Percentiles rank a stretch among this genome's conserved stretches.
Conservation (phyloP, 1,140 invertebrate species). For the Elysia chlorotica region DNA sequence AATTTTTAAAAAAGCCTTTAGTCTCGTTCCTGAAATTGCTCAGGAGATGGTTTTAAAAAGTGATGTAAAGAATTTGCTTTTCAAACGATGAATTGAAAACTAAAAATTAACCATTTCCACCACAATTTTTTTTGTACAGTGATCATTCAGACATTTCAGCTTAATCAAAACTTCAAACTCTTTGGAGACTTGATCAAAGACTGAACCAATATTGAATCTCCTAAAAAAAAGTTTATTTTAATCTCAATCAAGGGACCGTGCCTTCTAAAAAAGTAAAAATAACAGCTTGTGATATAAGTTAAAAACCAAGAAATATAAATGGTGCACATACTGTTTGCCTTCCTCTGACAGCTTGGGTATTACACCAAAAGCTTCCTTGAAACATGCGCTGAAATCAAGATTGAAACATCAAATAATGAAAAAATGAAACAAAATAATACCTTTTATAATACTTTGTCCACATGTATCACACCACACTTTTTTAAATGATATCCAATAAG, state of each 20-base stretch:
- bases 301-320: too few relatives aligned
- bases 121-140: not conserved
- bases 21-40: too few relatives aligned
- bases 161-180: too few relatives aligned
- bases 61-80: too few relatives aligned
- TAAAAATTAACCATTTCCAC: not conserved
- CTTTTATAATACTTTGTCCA: not conserved
- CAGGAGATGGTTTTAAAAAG: too few relatives aligned
- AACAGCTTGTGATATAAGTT: not conserved
- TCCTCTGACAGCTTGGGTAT: conserved; percentile 44
- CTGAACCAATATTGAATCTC: not conserved
- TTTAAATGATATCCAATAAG: not conserved
- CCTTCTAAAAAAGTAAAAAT: not conserved
- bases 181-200: too few relatives aligned
- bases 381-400: conserved; percentile 44
- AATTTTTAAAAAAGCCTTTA: too few relatives aligned
- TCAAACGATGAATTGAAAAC: too few relatives aligned
- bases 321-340: conserved; percentile 45
- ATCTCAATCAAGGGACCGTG: not conserved
- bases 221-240: not conserved
- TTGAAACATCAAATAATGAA: not conserved
- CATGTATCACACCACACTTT: not conserved
- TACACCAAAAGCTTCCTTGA: conserved; percentile 50
- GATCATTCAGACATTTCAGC: not conserved
- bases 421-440: too few relatives aligned